Evolutionary conservation across 2,113 vertebrate genomes (phyloP).

Genomic region (Tachycineta bicolor): DNA sequence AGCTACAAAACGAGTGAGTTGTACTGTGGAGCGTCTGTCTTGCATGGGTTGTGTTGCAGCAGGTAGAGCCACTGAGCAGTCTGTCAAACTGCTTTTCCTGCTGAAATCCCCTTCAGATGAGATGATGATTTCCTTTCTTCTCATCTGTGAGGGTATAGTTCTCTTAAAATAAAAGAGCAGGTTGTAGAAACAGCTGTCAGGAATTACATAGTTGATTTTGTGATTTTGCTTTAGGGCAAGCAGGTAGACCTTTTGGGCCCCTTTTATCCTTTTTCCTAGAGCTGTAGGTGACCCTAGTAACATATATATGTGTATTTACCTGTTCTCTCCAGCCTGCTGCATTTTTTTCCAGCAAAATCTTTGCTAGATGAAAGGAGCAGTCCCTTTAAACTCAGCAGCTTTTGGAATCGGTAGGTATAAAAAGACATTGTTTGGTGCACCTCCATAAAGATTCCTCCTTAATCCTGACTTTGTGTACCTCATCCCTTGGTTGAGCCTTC

Average conservation of each 20-base stretch:
- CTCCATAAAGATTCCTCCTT: conserved; percentile 12
- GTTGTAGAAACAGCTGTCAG: background rate
- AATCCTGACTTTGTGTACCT: background rate
- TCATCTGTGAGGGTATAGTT: background rate
- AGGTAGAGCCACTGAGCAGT: background rate
- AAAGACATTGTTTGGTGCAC: background rate
- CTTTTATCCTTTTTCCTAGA: background rate
- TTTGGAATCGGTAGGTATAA: conserved; percentile 13
- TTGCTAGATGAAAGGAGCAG: background rate
- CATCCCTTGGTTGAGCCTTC: background rate
- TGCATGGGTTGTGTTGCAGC: background rate
- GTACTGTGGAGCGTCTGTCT: background rate
- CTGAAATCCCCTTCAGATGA: background rate
- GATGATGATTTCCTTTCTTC: background rate
- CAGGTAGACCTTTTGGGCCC: background rate
- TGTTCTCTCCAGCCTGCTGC: background rate
- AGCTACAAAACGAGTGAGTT: background rate
- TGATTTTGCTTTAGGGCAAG: background rate
- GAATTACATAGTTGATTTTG: background rate
- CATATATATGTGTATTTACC: background rate
- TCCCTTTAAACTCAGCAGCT: background rate
- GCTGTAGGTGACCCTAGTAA: background rate
- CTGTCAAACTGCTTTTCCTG: background rate
- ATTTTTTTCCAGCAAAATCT: background rate
- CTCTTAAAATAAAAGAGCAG: background rate